These are phyloP conservation scores for Tretioscincus oriximinensis DNA, from an alignment of 2,113 vertebrate genomes.

Conservation along the genomic window DNA sequence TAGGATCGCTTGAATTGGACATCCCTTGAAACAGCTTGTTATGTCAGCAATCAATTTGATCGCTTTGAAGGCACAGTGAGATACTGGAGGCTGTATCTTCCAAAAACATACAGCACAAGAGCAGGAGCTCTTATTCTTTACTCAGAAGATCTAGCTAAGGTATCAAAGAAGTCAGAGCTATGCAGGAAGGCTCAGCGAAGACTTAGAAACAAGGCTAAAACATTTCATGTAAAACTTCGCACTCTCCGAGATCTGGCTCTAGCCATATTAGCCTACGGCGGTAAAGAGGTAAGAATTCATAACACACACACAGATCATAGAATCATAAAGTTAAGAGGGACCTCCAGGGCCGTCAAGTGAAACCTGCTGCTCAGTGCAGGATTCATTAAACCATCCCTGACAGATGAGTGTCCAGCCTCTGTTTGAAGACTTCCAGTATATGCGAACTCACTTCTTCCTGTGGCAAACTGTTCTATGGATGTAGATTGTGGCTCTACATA, in stretches of 20 bases:
- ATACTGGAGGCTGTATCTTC: conserved; percentile 59
- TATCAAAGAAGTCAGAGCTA: conserved; percentile 38
- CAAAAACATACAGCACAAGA: conserved; percentile 83
- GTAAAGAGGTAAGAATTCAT: conserved; percentile 68
- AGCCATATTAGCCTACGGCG: conserved; percentile 65
- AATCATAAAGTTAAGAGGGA: too few relatives aligned
- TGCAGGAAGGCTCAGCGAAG: conserved; percentile 39
- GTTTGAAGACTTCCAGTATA: too few relatives aligned
- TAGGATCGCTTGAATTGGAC: conserved; percentile 85
- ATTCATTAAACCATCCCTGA: too few relatives aligned
- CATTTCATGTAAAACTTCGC: conserved; percentile 56
- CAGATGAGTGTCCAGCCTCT: too few relatives aligned
- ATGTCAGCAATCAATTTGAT: conserved; percentile 55
- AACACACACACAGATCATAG: neutral
- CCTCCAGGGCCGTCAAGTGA: too few relatives aligned
- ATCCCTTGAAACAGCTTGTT: conserved; percentile 63
- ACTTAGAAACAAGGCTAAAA: conserved; percentile 34
- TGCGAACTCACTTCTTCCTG: too few relatives aligned
- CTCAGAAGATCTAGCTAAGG: conserved; percentile 75
- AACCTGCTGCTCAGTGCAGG: too few relatives aligned
- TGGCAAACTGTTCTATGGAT: too few relatives aligned
- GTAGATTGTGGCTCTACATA: too few relatives aligned
- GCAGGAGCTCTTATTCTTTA: conserved; percentile 74
- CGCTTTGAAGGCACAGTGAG: neutral
- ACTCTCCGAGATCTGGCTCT: conserved; percentile 71